Base-by-base conservation (phyloP, 2,888 invertebrate genomes). In the Lithophane semibrunnea region DNA sequence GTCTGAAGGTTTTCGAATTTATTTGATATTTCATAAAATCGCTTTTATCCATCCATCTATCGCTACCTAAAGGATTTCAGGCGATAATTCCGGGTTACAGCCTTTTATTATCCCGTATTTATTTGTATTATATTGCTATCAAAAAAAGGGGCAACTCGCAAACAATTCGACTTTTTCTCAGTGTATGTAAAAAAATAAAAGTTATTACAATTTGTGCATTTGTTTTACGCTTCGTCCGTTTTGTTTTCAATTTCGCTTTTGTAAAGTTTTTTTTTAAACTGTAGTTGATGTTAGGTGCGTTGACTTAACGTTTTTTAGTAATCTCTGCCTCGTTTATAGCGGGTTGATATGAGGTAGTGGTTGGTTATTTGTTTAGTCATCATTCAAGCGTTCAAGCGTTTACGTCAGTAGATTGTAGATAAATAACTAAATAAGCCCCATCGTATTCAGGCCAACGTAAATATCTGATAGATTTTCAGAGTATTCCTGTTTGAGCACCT, bases 71-170 rank as follows among this genome's bases (percentile, higher is more conserved):
- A 69, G 63, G 71, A 80, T 84, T 80, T 78, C 64, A 80, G 75
- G 64, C 64, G 29, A 82, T 67, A 70, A 84, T 73, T 79, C 65
- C 42, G 68, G 67, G 70, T 78, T 73, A 83, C 16, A 70, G 52
- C 60, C 67, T 79, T 84, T 88, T n/a, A n/a, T 87, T 82, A 85
- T 83, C 52, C 37, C 56, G 44, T 82, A 75, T 85, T 86, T 85
- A 81, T 83, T 81, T 64, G 82, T 78, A 84, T 90, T 85, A 89
- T 83, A 67, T 78, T 79, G 82, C 77, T 86, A 87, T 72, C 82
- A 72, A 75, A 76, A 75, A 78, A 86, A 86, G 79, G 87, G 86
- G 84, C 79, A 75, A 77, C 73, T 72, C 56, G 44, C 82, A 79
- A 90, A 88, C 83, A 88, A 87, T 86, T 79, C 77, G 65, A 73